Base-by-base conservation (phyloP, 2,797 vertebrate species). In the Molossus alvarezi region DNA sequence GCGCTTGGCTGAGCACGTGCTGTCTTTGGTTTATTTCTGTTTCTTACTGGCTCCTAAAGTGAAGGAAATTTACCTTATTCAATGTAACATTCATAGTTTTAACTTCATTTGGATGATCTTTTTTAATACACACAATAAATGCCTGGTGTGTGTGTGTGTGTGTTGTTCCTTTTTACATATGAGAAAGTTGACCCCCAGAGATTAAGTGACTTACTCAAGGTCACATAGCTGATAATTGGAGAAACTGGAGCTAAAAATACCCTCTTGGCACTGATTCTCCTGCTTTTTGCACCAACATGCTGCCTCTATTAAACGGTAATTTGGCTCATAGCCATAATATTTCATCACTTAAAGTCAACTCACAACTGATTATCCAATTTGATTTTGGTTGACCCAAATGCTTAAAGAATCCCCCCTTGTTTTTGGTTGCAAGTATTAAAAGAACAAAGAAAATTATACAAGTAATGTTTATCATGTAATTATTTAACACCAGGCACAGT, bases 281-380 rank as follows among this genome's bases (percentile, higher is more conserved):
- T 57, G 67, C 21, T n/a, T 51, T 75, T 84, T 88, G 55, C 41
- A 33, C 53, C 20, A 37, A 58, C 14, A 37, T 2, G 4, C 27
- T 73, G 6, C 48, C 51, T 93, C 37, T 64, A 20, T 76, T 83
- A 82, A 73, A 88, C 41, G 67, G 11, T 29, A n/a, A 88, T 94
- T 94, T 89, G 88, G 53, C 75, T 25, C 87, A 21, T 55, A 69
- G 60, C 10, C 85, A 60, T 82, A 71, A 71, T 62, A 77, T 72
- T 69, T 84, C 15, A 8, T 90, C 57, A 94, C 33, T 65, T 76
- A 18, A 81, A 37, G 20, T 92, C 73, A 82, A 25, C 33, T 88
- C 41, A 85, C 33, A 81, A 53, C 58, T 86, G 71, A 92, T 92
- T 80, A 91, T 81, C 17, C 64, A 65, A n/a, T 83, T 89, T 91